Evolutionary conservation across 2,888 invertebrate species (phyloP).

Genomic region (Agonopterix alstromeriana): DNA sequence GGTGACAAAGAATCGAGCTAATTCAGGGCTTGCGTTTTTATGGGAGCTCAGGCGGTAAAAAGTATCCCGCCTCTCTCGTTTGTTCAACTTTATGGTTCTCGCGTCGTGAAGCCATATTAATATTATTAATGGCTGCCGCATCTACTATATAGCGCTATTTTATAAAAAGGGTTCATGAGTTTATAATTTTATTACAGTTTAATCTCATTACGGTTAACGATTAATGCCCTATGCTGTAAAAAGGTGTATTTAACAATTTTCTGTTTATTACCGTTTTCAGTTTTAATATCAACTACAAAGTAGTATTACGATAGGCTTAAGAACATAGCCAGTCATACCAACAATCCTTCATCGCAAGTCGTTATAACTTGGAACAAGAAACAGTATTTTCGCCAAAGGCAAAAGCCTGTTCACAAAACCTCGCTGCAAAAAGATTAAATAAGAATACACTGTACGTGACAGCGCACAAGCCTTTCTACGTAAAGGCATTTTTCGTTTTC

Average conservation of each 20-base stretch:
- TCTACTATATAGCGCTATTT: slow-evolving; percentile 51
- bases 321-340: too few relatives aligned
- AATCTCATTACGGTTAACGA: neutral
- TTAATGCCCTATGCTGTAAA: neutral
- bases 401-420: slow-evolving; percentile 40
- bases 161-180: slow-evolving; percentile 40
- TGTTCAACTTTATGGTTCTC: slow-evolving; percentile 67
- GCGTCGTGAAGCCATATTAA: slow-evolving; percentile 66
- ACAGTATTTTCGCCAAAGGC: slow-evolving; percentile 30
- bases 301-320: neutral
- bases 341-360: slow-evolving; percentile 14
- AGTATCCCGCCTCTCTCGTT: slow-evolving; percentile 75
- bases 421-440: slow-evolving; percentile 62
- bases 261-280: too few relatives aligned
- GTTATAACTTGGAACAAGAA: slow-evolving; percentile 20
- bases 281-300: too few relatives aligned
- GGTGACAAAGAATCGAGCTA: slow-evolving; percentile 76
- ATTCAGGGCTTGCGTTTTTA: slow-evolving; percentile 75
- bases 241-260: too few relatives aligned
- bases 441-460: slow-evolving; percentile 68
- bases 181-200: neutral
- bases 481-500: slow-evolving; percentile 67
- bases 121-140: slow-evolving; percentile 68
- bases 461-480: slow-evolving; percentile 59
- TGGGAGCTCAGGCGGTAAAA: slow-evolving; percentile 71